Percentiles rank a stretch among this genome's conserved stretches.
phyloP scores from a whole-genome alignment of 1,140 invertebrate species.

The Colletes latitarsis region DNA sequence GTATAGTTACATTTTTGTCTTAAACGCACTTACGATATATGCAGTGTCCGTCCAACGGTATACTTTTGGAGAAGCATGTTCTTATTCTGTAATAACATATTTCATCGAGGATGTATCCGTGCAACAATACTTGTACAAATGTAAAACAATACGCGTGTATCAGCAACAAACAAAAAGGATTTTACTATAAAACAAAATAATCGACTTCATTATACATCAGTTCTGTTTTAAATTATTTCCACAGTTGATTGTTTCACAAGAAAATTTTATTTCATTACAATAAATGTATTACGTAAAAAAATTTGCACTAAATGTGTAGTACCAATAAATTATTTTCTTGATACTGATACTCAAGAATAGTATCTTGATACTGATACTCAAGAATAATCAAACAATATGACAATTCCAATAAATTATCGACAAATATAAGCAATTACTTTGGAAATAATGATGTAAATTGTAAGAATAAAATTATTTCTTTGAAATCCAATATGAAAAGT shows the following conservation, averaged over 20 bases:
- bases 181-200: background rate
- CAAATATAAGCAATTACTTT: background rate
- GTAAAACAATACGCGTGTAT: constrained; percentile 1
- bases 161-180: too few relatives aligned
- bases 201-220: background rate
- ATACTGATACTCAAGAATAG: background rate
- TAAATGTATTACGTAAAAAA: too few relatives aligned
- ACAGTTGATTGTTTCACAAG: background rate
- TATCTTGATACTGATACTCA: background rate
- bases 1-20: constrained; percentile 7
- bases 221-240: background rate
- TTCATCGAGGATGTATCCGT: background rate
- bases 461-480: background rate
- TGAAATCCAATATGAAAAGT: background rate
- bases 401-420: background rate
- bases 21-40: constrained; percentile 39
- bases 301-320: background rate
- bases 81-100: constrained; percentile 29
- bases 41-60: constrained; percentile 61
- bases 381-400: background rate
- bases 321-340: background rate
- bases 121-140: constrained; percentile 8
- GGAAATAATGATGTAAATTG: background rate
- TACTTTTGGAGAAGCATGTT: constrained; percentile 34
- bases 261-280: background rate